Percentiles rank a stretch among this genome's conserved stretches.
Evolutionary conservation across 2,888 invertebrate genomes (phyloP).

Genomic region (Rhyacophila evoluta): DNA sequence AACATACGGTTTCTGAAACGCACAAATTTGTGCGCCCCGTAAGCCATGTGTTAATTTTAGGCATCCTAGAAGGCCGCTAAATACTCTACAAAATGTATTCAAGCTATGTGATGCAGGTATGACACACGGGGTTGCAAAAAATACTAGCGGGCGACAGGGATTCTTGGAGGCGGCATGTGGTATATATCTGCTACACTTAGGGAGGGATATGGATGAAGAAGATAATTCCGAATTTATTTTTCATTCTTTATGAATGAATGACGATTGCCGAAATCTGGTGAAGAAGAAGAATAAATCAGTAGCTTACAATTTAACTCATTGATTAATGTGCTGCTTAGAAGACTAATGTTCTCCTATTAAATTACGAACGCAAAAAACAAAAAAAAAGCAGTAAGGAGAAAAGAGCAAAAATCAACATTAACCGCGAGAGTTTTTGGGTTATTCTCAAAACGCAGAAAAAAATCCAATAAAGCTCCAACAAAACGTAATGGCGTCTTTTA

Average conservation of each 20-base stretch:
- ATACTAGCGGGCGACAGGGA: neutral
- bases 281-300: too few species aligned
- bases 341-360: neutral
- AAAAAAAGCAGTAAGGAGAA: too few species aligned
- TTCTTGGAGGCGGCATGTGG: too few species aligned
- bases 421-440: neutral
- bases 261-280: neutral
- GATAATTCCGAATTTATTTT: neutral
- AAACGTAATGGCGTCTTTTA: neutral
- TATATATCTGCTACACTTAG: too few species aligned
- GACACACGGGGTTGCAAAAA: neutral
- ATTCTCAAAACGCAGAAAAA: conserved; percentile 3
- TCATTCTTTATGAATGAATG: neutral
- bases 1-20: too few species aligned
- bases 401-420: neutral
- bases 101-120: neutral
- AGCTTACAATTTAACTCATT: too few species aligned
- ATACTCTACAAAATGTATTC: neutral
- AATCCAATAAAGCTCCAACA: neutral
- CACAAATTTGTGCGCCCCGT: too few species aligned
- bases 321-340: too few species aligned
- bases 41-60: neutral
- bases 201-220: too few species aligned
- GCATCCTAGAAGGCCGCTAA: neutral
- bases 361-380: neutral